phyloP scores from a whole-genome alignment of 1,140 invertebrate species.

The Drosophila mauritiana region DNA sequence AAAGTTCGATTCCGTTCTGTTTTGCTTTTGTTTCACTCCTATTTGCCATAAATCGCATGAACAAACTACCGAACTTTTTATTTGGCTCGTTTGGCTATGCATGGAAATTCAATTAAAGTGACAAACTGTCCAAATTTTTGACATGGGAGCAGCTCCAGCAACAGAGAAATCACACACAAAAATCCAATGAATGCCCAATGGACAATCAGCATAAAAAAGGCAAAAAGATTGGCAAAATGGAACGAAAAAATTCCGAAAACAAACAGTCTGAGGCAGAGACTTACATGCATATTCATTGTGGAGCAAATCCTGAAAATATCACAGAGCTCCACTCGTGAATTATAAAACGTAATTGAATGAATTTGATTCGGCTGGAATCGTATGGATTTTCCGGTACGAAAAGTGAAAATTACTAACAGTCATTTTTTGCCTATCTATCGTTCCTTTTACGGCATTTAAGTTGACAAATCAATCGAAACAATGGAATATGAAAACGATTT shows the following conservation, averaged over 20 bases:
- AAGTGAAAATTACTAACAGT: slow-evolving; percentile 22
- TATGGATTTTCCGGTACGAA: slow-evolving; percentile 10
- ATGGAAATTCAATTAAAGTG: slow-evolving; percentile 83
- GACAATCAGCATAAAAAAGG: slow-evolving; percentile 67
- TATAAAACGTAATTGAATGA: slow-evolving; percentile 46
- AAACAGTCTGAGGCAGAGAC: slow-evolving; percentile 26
- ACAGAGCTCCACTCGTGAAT: slow-evolving; percentile 35
- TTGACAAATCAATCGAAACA: not conserved
- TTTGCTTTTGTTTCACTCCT: slow-evolving; percentile 23
- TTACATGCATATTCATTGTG: slow-evolving; percentile 48
- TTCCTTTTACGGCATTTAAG: not conserved
- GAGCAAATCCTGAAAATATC: slow-evolving; percentile 36
- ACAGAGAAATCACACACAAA: slow-evolving; percentile 39
- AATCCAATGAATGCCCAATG: slow-evolving; percentile 79
- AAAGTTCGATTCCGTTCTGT: slow-evolving; percentile 27
- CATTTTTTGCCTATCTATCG: not conserved
- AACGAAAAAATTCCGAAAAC: slow-evolving; percentile 25
- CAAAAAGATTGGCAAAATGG: slow-evolving; percentile 15
- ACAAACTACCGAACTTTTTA: slow-evolving; percentile 49
- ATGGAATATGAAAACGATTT: not conserved
- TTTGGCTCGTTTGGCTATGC: slow-evolving; percentile 54
- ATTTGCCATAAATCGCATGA: slow-evolving; percentile 63
- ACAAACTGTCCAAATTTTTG: slow-evolving; percentile 81
- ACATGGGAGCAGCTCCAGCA: slow-evolving; percentile 59
- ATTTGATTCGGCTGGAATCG: slow-evolving; percentile 23